A percentile compares a stretch with the other conserved stretches of the same genome.
Evolutionary conservation across 37 sponge, comb jelly and placozoan species (phyloP).

Genomic region (Agelas oroides): DNA sequence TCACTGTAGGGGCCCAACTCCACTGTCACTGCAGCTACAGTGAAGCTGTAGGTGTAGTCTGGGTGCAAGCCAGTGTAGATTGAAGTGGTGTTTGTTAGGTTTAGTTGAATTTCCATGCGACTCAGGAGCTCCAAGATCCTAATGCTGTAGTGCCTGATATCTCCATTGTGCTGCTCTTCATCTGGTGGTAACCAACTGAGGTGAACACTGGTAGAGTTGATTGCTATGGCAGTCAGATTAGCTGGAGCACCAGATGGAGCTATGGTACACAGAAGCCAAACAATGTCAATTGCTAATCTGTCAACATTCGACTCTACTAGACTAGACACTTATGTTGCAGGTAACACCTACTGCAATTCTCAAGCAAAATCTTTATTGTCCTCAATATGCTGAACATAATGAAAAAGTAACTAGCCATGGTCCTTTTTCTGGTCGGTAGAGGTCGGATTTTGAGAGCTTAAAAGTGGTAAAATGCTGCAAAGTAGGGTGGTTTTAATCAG

Average conservation of each 20-base stretch:
- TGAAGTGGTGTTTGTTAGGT: not conserved
- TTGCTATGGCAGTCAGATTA: not conserved
- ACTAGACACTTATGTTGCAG: too few relatives aligned
- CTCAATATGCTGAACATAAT: too few relatives aligned
- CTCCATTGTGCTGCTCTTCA: not conserved
- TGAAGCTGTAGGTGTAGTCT: not conserved
- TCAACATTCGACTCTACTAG: too few relatives aligned
- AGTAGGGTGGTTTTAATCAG: too few relatives aligned
- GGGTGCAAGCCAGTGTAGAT: not conserved
- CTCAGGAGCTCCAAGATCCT: not conserved
- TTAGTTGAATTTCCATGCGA: not conserved
- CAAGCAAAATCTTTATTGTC: too few relatives aligned
- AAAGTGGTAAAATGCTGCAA: too few relatives aligned
- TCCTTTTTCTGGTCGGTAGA: too few relatives aligned
- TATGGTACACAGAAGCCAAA: not conserved
- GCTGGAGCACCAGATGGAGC: constrained; percentile 34
- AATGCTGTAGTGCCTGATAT: not conserved
- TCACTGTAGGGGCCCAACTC: not conserved
- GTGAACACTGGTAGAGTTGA: not conserved
- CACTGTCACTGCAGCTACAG: constrained; percentile 4
- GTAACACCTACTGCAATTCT: too few relatives aligned
- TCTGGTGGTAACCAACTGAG: not conserved
- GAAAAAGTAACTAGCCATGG: too few relatives aligned
- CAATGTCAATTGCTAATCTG: too few relatives aligned
- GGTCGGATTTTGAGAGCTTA: too few relatives aligned